phyloP scores from a whole-genome alignment of 2,113 vertebrate genomes.

The Trogon melanurus region DNA sequence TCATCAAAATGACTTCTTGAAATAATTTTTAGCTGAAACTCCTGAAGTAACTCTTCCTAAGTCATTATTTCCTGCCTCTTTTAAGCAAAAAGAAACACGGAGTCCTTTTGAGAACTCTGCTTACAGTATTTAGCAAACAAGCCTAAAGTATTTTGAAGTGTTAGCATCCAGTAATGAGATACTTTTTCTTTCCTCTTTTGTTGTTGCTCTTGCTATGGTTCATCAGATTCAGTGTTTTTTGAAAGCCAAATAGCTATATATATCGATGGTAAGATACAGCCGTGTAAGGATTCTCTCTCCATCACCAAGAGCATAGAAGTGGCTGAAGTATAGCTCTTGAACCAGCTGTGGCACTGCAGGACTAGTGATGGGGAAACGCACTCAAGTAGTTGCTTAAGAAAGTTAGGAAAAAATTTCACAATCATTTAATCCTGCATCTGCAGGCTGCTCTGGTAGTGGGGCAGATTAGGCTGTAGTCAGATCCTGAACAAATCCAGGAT shows the following conservation, averaged over 20 bases:
- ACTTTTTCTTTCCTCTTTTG: not conserved
- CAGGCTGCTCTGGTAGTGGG: rapidly evolving
- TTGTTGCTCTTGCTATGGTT: not conserved
- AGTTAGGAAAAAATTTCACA: not conserved
- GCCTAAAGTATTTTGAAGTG: not conserved
- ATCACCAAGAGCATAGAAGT: not conserved
- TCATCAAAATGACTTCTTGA: not conserved
- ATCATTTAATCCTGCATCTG: not conserved
- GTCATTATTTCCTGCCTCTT: not conserved
- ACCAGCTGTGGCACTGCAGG: constrained; percentile 56
- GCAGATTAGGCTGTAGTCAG: not conserved
- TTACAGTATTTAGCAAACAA: not conserved
- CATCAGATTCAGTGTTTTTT: not conserved
- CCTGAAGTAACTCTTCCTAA: not conserved
- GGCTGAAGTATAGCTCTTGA: constrained; percentile 10
- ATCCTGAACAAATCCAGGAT: not conserved
- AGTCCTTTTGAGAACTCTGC: not conserved
- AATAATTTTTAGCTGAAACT: not conserved
- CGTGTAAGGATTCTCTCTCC: not conserved
- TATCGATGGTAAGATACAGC: not conserved
- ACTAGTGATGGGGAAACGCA: not conserved
- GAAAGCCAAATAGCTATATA: not conserved
- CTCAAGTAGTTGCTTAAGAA: not conserved
- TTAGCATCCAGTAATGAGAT: not conserved
- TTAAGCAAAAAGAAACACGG: not conserved